Base-by-base conservation (phyloP, 2,113 vertebrate species). In the Miniopterus natalensis region DNA sequence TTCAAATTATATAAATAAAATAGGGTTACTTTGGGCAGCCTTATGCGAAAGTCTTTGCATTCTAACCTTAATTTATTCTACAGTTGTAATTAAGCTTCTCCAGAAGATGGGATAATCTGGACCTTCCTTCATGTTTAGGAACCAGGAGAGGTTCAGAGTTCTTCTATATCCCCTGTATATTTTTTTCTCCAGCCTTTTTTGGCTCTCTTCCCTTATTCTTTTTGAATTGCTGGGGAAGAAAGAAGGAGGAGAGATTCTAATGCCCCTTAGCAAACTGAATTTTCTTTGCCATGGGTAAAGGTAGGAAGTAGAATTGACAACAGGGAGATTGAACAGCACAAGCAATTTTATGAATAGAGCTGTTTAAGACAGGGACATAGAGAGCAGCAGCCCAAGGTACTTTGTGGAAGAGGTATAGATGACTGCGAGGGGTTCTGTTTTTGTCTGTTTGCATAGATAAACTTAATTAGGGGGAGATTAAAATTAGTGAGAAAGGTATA, bases 1-100 rank as follows among this genome's bases (percentile, higher is more conserved):
- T 95, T 75, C 40, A 86, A 75, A 61, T 89, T 57, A 88, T 84
- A 71, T 53, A 79, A 73, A 84, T 80, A 66, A 96, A 95, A 61
- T 83, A 83, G 20, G 25, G 31, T 83, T 94, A 70, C 68, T 94
- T 94, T 94, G 47, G 42, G 17, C 57, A 66, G 21, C 4, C 47
- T 86, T 91, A 77, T 88, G 65, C 21, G 92, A 63, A 96, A 92
- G 47, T 94, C 31, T 94, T 23, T 88, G 5, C 51, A 55, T 47
- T 95, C 18, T 20, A 78, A 55, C 11, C 66, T 79, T 88, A 59
- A 57, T 68, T 92, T 88, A 71, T 65, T 12, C 18, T 87, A 9
- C 18, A 78, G 53, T 36, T 91, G 68, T 29, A 55, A 25, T 55
- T 81, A 95, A 87, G 25, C 29, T 89, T 83, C 42, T 78, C 1